Evolutionary conservation across 2,113 vertebrate species (phyloP).

Genomic region (Megaceryle torquata): DNA sequence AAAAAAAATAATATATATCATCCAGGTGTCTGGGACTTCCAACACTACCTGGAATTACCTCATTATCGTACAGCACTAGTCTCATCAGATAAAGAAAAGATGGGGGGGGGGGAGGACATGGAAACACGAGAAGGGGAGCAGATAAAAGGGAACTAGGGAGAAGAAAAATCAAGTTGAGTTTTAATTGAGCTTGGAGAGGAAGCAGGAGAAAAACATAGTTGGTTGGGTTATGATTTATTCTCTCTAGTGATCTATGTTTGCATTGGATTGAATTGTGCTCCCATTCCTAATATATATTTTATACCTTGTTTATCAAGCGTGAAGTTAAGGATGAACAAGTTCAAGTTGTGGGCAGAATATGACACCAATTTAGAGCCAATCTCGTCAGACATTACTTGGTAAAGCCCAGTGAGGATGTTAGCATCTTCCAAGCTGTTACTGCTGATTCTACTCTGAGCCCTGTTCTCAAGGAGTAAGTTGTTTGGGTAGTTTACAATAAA

Average conservation of each 20-base stretch:
- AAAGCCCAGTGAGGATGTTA: background rate
- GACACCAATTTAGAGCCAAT: background rate
- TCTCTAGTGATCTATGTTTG: background rate
- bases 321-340: background rate
- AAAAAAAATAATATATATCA: background rate
- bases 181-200: constrained; percentile 50
- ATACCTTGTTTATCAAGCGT: background rate
- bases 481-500: background rate
- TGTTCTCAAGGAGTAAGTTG: background rate
- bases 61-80: constrained; percentile 26
- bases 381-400: background rate
- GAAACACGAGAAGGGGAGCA: constrained; percentile 17
- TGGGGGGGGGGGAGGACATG: background rate
- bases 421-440: background rate
- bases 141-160: constrained; percentile 28
- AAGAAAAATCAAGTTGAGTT: constrained; percentile 27
- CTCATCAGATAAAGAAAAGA: constrained; percentile 14
- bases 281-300: constrained; percentile 6
- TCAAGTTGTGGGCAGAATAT: background rate
- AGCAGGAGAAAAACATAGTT: background rate
- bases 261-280: background rate
- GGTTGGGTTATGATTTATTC: constrained; percentile 38
- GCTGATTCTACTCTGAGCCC: background rate
- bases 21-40: constrained; percentile 47
- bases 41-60: constrained; percentile 42